Conservation (phyloP, 64 coral and sea anemone species). For the Stylophora pistillata region DNA sequence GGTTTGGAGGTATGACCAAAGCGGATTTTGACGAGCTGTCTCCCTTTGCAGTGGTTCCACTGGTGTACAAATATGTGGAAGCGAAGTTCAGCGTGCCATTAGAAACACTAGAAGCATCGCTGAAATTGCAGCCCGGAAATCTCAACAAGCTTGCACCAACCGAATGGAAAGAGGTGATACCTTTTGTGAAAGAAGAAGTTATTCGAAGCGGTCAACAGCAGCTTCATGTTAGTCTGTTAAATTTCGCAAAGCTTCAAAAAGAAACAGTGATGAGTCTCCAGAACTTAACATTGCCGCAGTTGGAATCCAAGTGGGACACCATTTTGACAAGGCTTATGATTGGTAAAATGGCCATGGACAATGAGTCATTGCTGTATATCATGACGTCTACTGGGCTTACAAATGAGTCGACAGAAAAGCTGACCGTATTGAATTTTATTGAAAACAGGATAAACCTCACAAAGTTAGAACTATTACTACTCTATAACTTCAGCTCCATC, state of each 20-base stretch:
- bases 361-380: slow-evolving; percentile 27
- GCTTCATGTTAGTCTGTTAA: slow-evolving; percentile 27
- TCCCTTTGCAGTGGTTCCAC: background rate
- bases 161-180: slow-evolving; percentile 76
- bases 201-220: slow-evolving; percentile 47
- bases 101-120: background rate
- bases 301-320: slow-evolving; percentile 62
- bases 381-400: slow-evolving; percentile 10
- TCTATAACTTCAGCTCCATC: slow-evolving; percentile 48
- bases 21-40: background rate
- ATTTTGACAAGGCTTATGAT: slow-evolving; percentile 45
- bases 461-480: slow-evolving; percentile 38
- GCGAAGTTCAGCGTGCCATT: slow-evolving; percentile 44
- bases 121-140: slow-evolving; percentile 24
- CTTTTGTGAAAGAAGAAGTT: slow-evolving; percentile 40
- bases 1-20: background rate
- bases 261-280: slow-evolving; percentile 27
- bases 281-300: slow-evolving; percentile 36
- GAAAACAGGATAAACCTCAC: slow-evolving; percentile 53
- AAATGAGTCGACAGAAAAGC: background rate
- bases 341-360: slow-evolving; percentile 44
- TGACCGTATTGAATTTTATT: slow-evolving; percentile 63
- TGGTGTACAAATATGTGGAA: slow-evolving; percentile 5
- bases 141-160: slow-evolving; percentile 59
- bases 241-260: slow-evolving; percentile 41